Base-by-base conservation (phyloP, 2,113 vertebrate species). In the Brachypteracias leptosomus region DNA sequence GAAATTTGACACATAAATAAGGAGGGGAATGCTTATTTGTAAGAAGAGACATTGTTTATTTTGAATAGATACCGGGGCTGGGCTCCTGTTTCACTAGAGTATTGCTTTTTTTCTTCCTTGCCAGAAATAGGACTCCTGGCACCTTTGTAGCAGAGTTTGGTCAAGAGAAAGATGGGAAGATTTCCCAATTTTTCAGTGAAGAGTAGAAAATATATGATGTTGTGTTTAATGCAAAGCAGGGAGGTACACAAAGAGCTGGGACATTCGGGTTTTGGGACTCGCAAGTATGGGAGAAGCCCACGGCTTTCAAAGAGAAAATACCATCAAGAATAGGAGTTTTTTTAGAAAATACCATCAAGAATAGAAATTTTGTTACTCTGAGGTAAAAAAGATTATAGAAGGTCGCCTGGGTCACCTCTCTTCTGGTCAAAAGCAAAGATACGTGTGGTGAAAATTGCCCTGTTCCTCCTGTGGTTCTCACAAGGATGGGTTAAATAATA, bases 1-100 rank as follows among this genome's bases (percentile, higher is more conserved):
- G 54, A 54, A 92, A 93, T 90, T 90, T 86, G 83, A 89, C 85
- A 7, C 79, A 90, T 90, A 92, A 93, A 96, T 87, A 93, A 93
- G 86, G 94, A 87, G 46, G 85, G 44, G 71, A 90, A 73, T n/a
- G 87, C 31, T 92, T 47, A 2, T 93, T 93, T 92, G 95, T 96
- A 95, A 96, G 90, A 25, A 75, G 92, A 96, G 67, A 90, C 2
- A 1, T 80, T 96, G 93, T 93, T 96, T 96, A 65, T 93, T 96
- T 94, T 96, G 35, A 94, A 79, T 58, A 96, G 91, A 95, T 94
- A 88, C 58, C 12, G 26, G 86, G 65, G 51, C 73, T 35, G 58
- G 80, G 29, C 88, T 96, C 90, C 80, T 95, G 86, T 93, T 96
- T 92, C 93, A 84, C 52, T 61, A 80, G 31, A 92, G 42, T 62